These are phyloP conservation scores for Periplaneta americana DNA, from an alignment of 1,140 invertebrate species.

Conservation along the genomic window DNA sequence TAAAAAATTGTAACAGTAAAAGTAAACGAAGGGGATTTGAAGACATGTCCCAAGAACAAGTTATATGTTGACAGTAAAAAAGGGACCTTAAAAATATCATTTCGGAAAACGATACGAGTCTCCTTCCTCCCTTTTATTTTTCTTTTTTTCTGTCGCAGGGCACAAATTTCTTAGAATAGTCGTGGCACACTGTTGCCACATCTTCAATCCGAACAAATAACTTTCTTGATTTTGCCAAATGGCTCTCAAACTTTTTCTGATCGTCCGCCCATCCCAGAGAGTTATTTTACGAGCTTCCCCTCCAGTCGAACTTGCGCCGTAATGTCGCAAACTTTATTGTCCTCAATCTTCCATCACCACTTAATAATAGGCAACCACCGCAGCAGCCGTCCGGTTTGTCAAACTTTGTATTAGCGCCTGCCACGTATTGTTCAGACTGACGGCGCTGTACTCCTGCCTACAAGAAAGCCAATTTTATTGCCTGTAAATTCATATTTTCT, in stretches of 20 bases:
- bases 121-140: no score
- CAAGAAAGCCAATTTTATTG: no score
- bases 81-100: background rate
- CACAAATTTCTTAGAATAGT: background rate
- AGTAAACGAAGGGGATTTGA: no score
- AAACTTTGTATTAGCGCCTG: background rate
- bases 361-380: background rate
- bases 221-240: background rate
- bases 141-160: background rate
- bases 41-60: background rate
- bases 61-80: background rate
- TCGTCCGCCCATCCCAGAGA: background rate
- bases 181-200: background rate
- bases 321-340: background rate
- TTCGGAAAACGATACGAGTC: background rate
- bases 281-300: background rate
- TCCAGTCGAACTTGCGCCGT: background rate
- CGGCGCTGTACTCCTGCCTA: no score
- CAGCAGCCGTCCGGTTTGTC: background rate
- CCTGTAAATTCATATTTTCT: no score
- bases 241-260: background rate
- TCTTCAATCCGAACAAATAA: background rate
- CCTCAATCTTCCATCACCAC: background rate
- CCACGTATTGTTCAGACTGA: no score
- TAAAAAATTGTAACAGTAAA: no score